Evolutionary conservation across 2,113 vertebrate genomes (phyloP).

Genomic region (Benitochromis conjunctus): DNA sequence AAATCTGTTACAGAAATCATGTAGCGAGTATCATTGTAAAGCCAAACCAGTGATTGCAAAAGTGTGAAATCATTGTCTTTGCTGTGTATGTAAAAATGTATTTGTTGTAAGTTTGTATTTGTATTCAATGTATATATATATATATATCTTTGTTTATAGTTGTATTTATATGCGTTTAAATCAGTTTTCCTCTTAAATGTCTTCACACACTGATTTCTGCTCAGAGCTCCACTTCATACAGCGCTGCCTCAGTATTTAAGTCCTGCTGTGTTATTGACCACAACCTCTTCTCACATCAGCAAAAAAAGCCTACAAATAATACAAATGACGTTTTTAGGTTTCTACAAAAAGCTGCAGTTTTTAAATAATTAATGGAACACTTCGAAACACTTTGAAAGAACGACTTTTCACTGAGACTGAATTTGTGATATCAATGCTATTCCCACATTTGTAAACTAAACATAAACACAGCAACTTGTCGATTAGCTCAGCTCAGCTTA

Average conservation of each 20-base stretch:
- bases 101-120: background rate
- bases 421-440: background rate
- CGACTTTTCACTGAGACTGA: background rate
- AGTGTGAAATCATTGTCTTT: slow-evolving; percentile 16
- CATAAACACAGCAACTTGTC: background rate
- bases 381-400: background rate
- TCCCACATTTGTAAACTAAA: background rate
- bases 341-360: background rate
- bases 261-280: slow-evolving; percentile 48
- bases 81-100: slow-evolving; percentile 1
- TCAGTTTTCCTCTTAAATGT: slow-evolving; percentile 2
- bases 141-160: slow-evolving; percentile 34
- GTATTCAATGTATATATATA: slow-evolving; percentile 3
- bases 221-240: slow-evolving; percentile 26
- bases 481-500: background rate
- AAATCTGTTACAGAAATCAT: slow-evolving; percentile 21
- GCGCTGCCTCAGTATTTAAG: slow-evolving; percentile 38
- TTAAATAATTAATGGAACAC: background rate
- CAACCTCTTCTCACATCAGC: slow-evolving; percentile 17
- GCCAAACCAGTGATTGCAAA: slow-evolving; percentile 28
- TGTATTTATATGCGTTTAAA: slow-evolving; percentile 58
- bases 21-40: slow-evolving; percentile 21
- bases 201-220: slow-evolving; percentile 36
- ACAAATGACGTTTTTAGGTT: background rate
- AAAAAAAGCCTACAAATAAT: background rate